Evolutionary conservation across 2,888 invertebrate genomes (phyloP), one percentile per base, ranked within the genome.

Genomic region (Coelopa pilipes): DNA sequence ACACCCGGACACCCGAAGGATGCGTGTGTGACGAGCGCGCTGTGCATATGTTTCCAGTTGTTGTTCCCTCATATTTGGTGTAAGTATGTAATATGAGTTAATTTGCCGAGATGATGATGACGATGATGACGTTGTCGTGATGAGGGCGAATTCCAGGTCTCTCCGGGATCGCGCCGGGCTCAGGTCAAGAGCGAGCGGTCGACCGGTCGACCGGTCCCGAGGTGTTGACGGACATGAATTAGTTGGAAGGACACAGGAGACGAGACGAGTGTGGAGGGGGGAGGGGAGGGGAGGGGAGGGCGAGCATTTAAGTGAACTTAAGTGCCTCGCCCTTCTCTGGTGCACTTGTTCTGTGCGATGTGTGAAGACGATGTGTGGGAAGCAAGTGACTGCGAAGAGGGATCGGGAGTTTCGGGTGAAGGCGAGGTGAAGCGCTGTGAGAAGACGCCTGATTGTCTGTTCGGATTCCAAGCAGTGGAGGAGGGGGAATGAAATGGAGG

Each of bases 161-260:
- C 15, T 53, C 53, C 4, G 53, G 13, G 53, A n/a, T 53, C 10
- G 53, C 5, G n/a, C 53, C 10, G 53, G 10, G 53, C 53, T 53
- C 53, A 13, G 53, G 15, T 15, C 62, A 62, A 10, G 34, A 62
- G 34, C 34, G 34, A 34, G 34, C 34, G 34, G 34, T 34, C 34
- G 34, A 34, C 34, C 34, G 34, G 34, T 62, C 34, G 34, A 34
- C 34, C 34, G 34, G 34, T 62, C 34, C 15, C 24, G 21, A 62
- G 62, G 62, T 62, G 62, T 62, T 45, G 45, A 62, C 21, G 62
- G 24, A 62, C 62, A 34, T 62, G 45, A 62, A 62, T 62, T 62
- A 62, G 34, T 62, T 12, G 62, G 62, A 62, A 62, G 62, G 62
- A 62, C 34, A 62, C 34, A 24, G 34, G 62, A 62, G 45, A 34